Evolutionary conservation across 2,888 invertebrate species (phyloP).

Genomic region (Piscicola geometra): DNA sequence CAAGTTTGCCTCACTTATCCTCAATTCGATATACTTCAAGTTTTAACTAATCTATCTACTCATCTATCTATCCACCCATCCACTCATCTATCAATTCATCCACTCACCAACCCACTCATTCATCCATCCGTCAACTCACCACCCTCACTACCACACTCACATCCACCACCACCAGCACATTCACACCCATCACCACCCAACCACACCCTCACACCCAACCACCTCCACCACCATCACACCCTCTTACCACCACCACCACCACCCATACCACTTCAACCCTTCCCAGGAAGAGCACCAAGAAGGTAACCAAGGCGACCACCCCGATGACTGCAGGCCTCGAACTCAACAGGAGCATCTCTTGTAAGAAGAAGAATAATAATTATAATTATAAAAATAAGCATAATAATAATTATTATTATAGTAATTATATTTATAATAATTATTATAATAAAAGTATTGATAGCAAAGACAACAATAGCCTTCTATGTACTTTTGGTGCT

Average conservation of each 20-base stretch:
- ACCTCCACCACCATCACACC: background rate
- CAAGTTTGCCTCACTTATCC: too few relatives aligned
- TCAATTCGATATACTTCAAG: too few relatives aligned
- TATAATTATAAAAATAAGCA: too few relatives aligned
- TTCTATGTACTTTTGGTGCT: too few relatives aligned
- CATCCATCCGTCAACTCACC: background rate
- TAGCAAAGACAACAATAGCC: too few relatives aligned
- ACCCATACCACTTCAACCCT: background rate
- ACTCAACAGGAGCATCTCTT: slow-evolving; percentile 24
- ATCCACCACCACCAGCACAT: background rate
- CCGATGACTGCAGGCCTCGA: slow-evolving; percentile 1
- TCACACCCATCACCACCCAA: background rate
- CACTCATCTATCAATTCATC: background rate
- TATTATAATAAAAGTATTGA: too few relatives aligned
- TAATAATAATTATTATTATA: too few relatives aligned
- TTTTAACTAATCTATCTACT: background rate
- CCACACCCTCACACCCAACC: background rate
- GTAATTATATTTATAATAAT: too few relatives aligned
- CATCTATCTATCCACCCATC: background rate
- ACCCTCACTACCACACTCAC: background rate
- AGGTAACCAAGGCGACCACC: background rate
- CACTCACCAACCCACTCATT: background rate
- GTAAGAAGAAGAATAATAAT: too few relatives aligned
- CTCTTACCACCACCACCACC: background rate
- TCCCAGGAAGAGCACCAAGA: slow-evolving; percentile 14